Base-by-base conservation (phyloP, 2,888 invertebrate species). In the Athalia circularis region DNA sequence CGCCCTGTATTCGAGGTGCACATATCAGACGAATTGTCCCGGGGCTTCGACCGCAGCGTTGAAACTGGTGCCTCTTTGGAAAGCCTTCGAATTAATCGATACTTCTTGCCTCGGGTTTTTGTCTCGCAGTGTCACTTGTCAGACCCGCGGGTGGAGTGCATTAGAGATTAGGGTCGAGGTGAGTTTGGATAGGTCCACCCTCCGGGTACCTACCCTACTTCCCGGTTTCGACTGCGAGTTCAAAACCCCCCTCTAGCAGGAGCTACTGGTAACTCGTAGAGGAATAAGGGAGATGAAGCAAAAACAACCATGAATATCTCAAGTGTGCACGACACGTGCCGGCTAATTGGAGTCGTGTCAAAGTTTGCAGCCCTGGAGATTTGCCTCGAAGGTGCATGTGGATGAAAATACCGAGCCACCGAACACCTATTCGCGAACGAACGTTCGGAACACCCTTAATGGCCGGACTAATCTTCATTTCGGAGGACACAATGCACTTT, bases 231-330 rank as follows among this genome's bases (percentile, higher is more conserved):
- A 83, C 82, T 64, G 4, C 64, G 5, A 6, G 6, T 43, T 43
- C 8, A 45, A 45, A 45, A 48, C 62, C 75, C 15, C 59, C 8
- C 29, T 43, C 67, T 5, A 77, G 84, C 83, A 83, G 29, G 29
- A 29, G 29, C 29, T 29, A 29, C 29, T 29, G 29, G 29, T 29
- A 29, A 29, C 29, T 29, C 29, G 29, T 0, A 0, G 29, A 29
- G 29, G 29, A 29, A 29, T 29, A 29, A 29, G 29, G 29, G 29
- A 29, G 29, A 29, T 29, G 29, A 82, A 70, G 80, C 78, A 84
- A 85, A 85, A 85, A 82, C 84, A 84, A 79, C 80, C 83, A 82
- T 84, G 85, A 85, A 84, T 85, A 84, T 86, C 83, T 83, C 78
- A 82, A 84, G 80, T 72, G 79, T 57, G 61, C 78, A 78, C 79